Evolutionary conservation across 1,140 invertebrate species (phyloP).

Genomic region (Leptinotarsa lineolata): DNA sequence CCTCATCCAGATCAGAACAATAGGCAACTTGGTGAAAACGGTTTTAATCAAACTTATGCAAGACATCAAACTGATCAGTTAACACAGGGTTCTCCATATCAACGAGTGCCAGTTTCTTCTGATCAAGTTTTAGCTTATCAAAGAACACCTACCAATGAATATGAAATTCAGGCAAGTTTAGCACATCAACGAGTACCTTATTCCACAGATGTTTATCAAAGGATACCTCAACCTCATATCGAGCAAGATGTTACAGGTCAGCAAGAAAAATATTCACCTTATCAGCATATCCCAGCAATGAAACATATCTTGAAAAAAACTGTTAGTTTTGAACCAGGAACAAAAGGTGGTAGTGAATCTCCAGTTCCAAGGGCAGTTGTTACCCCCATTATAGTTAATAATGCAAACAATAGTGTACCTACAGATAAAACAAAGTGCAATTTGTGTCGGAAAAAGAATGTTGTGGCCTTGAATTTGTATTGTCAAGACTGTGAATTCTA

Average conservation of each 20-base stretch:
- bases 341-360: conserved; percentile 64
- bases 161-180: background rate
- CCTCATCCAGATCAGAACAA: conserved; percentile 24
- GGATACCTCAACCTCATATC: conserved; percentile 46
- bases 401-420: conserved; percentile 48
- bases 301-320: conserved; percentile 66
- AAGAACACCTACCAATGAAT: conserved; percentile 40
- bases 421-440: conserved; percentile 68
- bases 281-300: conserved; percentile 46
- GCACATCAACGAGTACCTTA: conserved; percentile 12
- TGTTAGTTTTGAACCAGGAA: conserved; percentile 69
- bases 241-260: conserved; percentile 37
- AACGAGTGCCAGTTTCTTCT: conserved; percentile 43
- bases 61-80: conserved; percentile 30
- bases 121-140: conserved; percentile 44
- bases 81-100: conserved; percentile 38
- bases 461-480: conserved; percentile 75
- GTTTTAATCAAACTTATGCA: background rate
- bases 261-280: conserved; percentile 40
- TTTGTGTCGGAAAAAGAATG: conserved; percentile 81
- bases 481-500: conserved; percentile 91
- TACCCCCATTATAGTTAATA: conserved; percentile 57
- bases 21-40: background rate
- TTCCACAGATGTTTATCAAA: conserved; percentile 38
- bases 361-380: conserved; percentile 56